Percentiles rank a stretch among this genome's conserved stretches.
phyloP scores from a whole-genome alignment of 2,113 vertebrate genomes.

The Periophthalmodon schlosseri region DNA sequence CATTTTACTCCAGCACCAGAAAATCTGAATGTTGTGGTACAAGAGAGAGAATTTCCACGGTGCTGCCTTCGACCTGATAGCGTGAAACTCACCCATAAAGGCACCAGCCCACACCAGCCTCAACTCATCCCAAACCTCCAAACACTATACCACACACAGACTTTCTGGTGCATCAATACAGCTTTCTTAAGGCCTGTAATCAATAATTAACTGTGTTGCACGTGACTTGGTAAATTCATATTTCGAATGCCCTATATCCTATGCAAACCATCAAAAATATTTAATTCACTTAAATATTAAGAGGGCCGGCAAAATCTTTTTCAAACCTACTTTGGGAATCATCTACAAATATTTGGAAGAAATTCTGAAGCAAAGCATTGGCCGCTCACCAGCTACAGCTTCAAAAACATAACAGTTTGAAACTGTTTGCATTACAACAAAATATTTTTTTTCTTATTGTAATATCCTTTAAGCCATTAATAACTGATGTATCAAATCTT shows the following conservation, averaged over 20 bases:
- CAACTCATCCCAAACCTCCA: constrained; percentile 24
- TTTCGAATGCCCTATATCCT: neutral
- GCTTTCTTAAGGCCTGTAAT: too few relatives aligned
- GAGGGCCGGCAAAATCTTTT: too few relatives aligned
- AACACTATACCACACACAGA: neutral
- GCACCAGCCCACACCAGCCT: constrained; percentile 34
- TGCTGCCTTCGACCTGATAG: constrained; percentile 71
- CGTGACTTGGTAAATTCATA: neutral
- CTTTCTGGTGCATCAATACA: neutral
- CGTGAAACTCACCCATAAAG: constrained; percentile 78
- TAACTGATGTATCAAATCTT: neutral
- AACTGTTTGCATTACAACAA: neutral
- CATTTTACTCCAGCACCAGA: constrained; percentile 48
- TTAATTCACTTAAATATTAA: too few relatives aligned
- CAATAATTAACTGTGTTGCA: neutral
- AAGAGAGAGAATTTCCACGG: constrained; percentile 77
- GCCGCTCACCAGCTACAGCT: too few relatives aligned
- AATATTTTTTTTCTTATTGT: neutral
- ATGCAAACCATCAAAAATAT: neutral
- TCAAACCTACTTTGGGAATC: too few relatives aligned
- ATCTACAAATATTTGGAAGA: too few relatives aligned
- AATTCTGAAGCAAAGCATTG: too few relatives aligned
- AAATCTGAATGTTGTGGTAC: constrained; percentile 70
- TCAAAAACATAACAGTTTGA: too few relatives aligned
- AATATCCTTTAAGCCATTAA: neutral